A percentile compares a stretch with the other conserved stretches of the same genome.
Conservation (phyloP, 2,113 vertebrate genomes). For the Chinchilla lanigera region DNA sequence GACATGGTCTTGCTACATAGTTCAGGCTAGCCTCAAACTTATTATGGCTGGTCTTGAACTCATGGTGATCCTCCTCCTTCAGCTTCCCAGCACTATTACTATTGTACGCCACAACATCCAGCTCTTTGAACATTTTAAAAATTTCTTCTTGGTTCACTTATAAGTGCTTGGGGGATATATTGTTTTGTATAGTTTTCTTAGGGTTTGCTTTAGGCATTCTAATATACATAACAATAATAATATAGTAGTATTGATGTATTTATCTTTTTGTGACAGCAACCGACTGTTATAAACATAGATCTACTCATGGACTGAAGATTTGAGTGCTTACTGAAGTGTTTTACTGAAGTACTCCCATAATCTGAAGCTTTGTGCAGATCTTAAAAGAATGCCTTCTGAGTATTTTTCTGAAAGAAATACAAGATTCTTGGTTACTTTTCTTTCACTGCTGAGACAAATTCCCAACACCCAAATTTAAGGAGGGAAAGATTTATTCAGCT, state of each 20-base stretch:
- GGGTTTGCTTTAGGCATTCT: background rate
- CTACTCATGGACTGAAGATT: background rate
- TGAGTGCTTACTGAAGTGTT: background rate
- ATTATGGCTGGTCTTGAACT: background rate
- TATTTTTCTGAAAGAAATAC: background rate
- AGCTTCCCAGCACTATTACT: background rate
- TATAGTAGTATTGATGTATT: background rate
- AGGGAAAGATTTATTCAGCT: too few species aligned
- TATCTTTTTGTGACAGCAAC: background rate
- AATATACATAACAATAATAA: background rate
- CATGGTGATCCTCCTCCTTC: background rate
- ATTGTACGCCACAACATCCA: background rate
- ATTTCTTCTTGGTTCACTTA: background rate
- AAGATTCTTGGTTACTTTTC: background rate
- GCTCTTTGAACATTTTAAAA: background rate
- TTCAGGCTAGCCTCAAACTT: background rate
- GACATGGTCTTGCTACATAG: background rate
- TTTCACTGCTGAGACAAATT: too few species aligned
- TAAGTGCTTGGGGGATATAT: background rate
- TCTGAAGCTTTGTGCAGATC: background rate
- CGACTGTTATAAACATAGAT: background rate
- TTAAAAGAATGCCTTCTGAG: background rate
- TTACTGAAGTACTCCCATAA: background rate
- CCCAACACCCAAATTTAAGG: too few species aligned
- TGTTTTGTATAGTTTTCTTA: constrained; percentile 14